Evolutionary conservation across 2,113 vertebrate genomes (phyloP).

Genomic region (Eurystomus gularis): DNA sequence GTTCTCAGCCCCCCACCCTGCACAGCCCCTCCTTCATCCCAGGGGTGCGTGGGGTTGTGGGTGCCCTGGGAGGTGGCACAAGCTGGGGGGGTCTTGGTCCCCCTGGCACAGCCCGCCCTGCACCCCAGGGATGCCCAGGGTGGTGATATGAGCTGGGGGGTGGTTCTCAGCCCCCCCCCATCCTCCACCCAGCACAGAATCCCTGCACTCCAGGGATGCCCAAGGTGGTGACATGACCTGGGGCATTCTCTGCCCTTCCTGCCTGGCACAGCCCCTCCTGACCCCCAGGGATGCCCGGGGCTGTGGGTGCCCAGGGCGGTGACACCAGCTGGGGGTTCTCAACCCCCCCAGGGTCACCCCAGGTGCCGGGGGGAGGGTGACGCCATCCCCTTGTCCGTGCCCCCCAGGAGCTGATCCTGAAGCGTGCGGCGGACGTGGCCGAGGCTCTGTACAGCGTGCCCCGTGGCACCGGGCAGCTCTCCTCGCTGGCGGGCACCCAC

Average conservation of each 20-base stretch:
- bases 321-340: background rate
- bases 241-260: too few species aligned
- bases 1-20: background rate
- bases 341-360: too few species aligned
- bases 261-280: too few species aligned
- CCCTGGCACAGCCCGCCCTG: too few species aligned
- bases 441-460: conserved; percentile 97
- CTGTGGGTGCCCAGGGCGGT: background rate
- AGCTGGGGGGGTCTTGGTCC: background rate
- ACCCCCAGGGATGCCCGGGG: too few species aligned
- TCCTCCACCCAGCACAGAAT: too few species aligned
- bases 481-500: conserved; percentile 81
- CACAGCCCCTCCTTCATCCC: background rate
- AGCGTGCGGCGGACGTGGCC: conserved; percentile 92
- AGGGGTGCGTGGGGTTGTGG: too few species aligned
- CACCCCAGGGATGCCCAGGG: too few species aligned
- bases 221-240: too few species aligned
- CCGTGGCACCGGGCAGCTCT: conserved; percentile 86
- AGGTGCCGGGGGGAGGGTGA: background rate
- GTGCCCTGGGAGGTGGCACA: background rate
- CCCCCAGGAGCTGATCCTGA: conserved; percentile 90
- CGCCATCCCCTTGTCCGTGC: background rate
- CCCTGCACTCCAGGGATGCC: too few species aligned
- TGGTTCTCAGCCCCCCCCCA: too few species aligned
- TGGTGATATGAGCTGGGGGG: too few species aligned